Percentiles rank a stretch among this genome's conserved stretches.
These are phyloP conservation scores for Rhopalosiphum padi DNA, from an alignment of 1,140 invertebrate species.

Conservation along the genomic window DNA sequence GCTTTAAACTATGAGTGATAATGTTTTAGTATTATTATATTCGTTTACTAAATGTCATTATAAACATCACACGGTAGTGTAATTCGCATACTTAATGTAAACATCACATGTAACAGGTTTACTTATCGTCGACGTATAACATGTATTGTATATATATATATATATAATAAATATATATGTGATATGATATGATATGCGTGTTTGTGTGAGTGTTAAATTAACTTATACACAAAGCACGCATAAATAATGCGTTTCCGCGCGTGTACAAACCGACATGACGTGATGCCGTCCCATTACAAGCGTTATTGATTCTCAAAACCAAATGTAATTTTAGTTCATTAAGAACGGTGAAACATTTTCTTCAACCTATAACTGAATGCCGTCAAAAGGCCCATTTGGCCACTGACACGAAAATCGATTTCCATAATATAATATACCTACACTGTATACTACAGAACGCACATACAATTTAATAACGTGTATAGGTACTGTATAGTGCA, in stretches of 20 bases:
- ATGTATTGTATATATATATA: background rate
- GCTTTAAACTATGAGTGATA: background rate
- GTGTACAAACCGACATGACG: conserved; percentile 12
- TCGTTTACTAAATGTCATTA: background rate
- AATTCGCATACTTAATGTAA: background rate
- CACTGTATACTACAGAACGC: background rate
- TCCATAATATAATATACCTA: background rate
- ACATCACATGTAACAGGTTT: conserved; percentile 27
- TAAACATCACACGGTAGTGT: background rate
- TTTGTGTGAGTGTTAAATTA: background rate
- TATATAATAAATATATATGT: background rate
- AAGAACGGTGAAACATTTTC: conserved; percentile 57
- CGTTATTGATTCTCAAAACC: conserved; percentile 55
- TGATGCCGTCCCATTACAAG: conserved; percentile 10
- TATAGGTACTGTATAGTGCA: background rate
- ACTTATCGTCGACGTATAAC: background rate
- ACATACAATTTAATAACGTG: background rate
- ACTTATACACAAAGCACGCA: background rate
- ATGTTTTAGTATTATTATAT: background rate
- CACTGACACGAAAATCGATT: background rate
- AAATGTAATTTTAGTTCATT: conserved; percentile 41
- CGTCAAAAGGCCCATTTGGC: conserved; percentile 52
- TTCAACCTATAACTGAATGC: conserved; percentile 19
- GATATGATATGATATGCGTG: background rate
- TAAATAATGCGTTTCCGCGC: background rate